Base-by-base conservation (phyloP, 2,888 invertebrate species). In the Drosophila buzzatii region DNA sequence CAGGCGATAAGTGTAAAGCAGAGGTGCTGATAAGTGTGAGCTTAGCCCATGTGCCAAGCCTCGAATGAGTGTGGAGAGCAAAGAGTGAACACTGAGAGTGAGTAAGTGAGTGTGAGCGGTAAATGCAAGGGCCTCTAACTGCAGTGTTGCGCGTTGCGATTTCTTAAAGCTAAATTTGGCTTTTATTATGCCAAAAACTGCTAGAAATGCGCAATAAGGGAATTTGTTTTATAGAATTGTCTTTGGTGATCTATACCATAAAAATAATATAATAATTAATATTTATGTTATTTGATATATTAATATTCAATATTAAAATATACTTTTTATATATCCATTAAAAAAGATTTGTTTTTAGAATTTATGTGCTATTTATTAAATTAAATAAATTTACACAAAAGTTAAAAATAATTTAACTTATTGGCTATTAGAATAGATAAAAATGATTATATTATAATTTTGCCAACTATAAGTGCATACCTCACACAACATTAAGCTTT, bases 1-100 rank as follows among this genome's bases (percentile, higher is more conserved):
- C 58, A 42, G 35, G 57, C 70, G 68, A 75, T 75, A 72, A 79
- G 55, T 33, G 71, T 41, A 65, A 80, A 67, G 57, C 59, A 60
- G 9, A 70, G 61, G 61, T 41, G 55, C 56, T 56, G 78, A 76
- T 79, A 79, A 79, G 69, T 69, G 49, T 33, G 35, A 27, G 55
- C 71, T 66, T 44, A 69, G 70, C 33, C 56, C 59, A 63, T 53
- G 57, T 39, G 59, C 71, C 49, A 51, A 79, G 39, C 47, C 41
- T 20, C 33, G n/a, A 47, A 44, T 51, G 41, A 39, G 33, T n/a
- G 47, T 16, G 18, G 18, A 31, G 20, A 68, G 42, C 59, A 16
- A 18, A 14, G 51, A 20, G 14, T 14, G 18, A 55, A 14, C 12
- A 6, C 2, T n/a, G 23, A 31, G 23, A 8, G 16, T 35, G 8